Base-by-base conservation (phyloP, 2,888 invertebrate genomes). In the Sclerodermus sp. region DNA sequence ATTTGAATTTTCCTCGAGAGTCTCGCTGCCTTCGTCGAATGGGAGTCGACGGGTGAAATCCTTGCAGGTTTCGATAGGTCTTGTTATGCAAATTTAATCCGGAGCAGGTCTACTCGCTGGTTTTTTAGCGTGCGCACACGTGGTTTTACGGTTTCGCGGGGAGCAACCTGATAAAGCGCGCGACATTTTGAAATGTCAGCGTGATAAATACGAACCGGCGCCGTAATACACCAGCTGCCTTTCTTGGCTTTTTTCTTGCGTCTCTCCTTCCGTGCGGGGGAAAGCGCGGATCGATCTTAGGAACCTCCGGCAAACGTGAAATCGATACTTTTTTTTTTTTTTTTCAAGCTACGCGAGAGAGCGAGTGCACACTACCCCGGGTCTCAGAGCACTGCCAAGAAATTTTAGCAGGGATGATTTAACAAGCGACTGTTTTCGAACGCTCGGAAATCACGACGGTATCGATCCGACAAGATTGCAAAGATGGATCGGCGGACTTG, bases 61-160 rank as follows among this genome's bases (percentile, higher is more conserved):
- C 4, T 23, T 8, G 23, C 23, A 5, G 36, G n/a, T n/a, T n/a
- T 66, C 68, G 65, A 67, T 64, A 70, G 62, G 67, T 68, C 71
- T 68, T 70, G 70, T 74, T 73, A 74, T 74, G 71, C 64, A 73
- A 73, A 74, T 74, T 70, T 70, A 66, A 71, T 70, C 67, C 62
- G 60, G 57, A 34, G 13, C 13, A 12, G 3, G 4, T 23, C 23
- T 3, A 8, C 23, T 23, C 23, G 23, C 23, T 8, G 8, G 23
- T 23, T 23, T 23, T 23, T 23, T 51, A 30, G 30, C 30, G 30
- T 30, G 4, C 55, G 64, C 45, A 49, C 58, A 60, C 53, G 56
- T 14, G 16, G 48, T 50, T 58, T 57, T 51, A 53, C 50, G 55
- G 51, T 55, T 48, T 57, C 53, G 18, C 18, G 12, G 38, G 50